phyloP scores from a whole-genome alignment of 92 coral and sea anemone species.

The Palythoa caribaeorum region DNA sequence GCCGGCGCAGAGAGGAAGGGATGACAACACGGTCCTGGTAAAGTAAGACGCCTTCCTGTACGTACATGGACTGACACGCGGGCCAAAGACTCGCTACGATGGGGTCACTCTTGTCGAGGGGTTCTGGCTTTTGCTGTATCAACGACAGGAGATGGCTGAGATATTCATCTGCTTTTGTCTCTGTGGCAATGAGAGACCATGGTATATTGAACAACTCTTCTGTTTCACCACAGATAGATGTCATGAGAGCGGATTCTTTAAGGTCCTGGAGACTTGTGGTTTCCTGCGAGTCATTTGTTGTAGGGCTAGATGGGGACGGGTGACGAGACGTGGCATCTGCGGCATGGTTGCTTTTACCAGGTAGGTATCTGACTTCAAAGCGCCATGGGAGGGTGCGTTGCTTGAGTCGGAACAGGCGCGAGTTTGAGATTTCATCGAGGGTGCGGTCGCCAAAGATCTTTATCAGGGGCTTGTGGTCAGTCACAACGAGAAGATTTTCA shows the following conservation, averaged over 20 bases:
- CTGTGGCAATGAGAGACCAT: no score
- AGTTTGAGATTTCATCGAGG: neutral
- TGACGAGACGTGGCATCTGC: no score
- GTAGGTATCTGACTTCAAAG: neutral
- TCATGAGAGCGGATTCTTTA: constrained; percentile 8
- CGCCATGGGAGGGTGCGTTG: no score
- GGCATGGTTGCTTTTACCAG: neutral
- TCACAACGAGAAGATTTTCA: no score
- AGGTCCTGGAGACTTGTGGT: constrained; percentile 15
- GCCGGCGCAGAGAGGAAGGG: neutral
- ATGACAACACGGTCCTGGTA: no score
- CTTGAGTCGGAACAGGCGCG: neutral
- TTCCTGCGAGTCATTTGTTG: no score
- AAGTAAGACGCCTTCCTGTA: no score
- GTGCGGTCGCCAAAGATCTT: neutral
- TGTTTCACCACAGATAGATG: neutral
- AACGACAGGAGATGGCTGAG: constrained; percentile 29
- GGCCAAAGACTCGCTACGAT: no score
- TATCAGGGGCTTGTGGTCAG: no score
- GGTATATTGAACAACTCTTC: no score
- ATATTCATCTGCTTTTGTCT: neutral
- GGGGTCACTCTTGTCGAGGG: constrained; percentile 37
- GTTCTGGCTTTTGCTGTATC: constrained; percentile 11
- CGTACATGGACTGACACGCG: no score
- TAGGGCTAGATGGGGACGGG: no score